Evolutionary conservation across 92 coral and sea anemone genomes (phyloP).

Genomic region (Plumapathes pennacea): DNA sequence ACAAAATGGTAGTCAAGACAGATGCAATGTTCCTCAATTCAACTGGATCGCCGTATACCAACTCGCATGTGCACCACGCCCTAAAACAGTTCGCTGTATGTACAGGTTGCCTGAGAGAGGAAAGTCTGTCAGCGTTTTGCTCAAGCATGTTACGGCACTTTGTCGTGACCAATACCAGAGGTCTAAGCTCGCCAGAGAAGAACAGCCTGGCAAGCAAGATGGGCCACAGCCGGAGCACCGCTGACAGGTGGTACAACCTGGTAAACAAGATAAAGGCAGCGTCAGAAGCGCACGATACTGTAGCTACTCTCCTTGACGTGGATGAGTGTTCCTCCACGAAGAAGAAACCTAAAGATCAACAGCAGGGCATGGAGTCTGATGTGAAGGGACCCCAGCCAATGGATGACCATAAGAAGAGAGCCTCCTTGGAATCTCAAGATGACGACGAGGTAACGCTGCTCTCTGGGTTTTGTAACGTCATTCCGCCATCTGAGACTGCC

Average conservation of each 20-base stretch:
- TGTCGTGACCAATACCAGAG: conserved; percentile 7
- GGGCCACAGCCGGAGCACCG: conserved; percentile 9
- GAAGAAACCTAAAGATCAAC: background rate
- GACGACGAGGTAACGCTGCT: background rate
- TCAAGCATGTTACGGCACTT: conserved; percentile 13
- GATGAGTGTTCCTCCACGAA: no score
- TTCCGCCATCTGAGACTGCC: conserved; percentile 18
- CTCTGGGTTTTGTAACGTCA: conserved; percentile 6
- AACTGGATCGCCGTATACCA: conserved; percentile 9
- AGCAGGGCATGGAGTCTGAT: background rate
- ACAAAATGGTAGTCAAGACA: conserved; percentile 3
- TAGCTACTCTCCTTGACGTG: conserved; percentile 4
- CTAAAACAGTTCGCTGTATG: conserved; percentile 10
- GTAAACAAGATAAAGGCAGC: conserved; percentile 6
- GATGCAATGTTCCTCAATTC: conserved; percentile 7
- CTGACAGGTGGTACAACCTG: conserved; percentile 1
- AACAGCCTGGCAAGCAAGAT: conserved; percentile 13
- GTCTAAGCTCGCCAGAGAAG: conserved; percentile 13
- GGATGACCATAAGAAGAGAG: no score
- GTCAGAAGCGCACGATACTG: background rate
- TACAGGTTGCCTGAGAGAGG: conserved; percentile 14
- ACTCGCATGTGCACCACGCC: conserved; percentile 21
- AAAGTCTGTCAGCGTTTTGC: conserved; percentile 13
- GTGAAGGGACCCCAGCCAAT: background rate
- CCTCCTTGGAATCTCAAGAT: no score